phyloP scores from a whole-genome alignment of 2,113 vertebrate species.

The Oreochromis spilurus region DNA sequence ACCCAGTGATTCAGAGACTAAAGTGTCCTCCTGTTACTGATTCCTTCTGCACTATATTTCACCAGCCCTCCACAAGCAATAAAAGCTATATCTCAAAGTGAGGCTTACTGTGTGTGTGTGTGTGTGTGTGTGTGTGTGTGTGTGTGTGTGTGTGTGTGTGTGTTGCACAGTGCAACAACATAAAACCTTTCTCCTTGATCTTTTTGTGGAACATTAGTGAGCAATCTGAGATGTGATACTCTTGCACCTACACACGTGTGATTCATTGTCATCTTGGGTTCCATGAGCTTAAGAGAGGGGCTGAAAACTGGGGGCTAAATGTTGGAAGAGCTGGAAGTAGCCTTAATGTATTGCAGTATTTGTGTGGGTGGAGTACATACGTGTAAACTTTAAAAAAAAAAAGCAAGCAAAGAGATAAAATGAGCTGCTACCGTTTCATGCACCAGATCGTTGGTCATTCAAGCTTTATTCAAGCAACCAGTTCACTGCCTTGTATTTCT shows the following conservation, averaged over 20 bases:
- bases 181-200: background rate
- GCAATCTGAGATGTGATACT: background rate
- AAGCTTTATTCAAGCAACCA: background rate
- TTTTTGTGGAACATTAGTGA: background rate
- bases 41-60: background rate
- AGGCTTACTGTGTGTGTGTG: background rate
- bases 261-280: background rate
- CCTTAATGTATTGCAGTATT: background rate
- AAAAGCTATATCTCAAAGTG: background rate
- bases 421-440: background rate
- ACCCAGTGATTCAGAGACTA: background rate
- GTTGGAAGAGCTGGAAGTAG: background rate
- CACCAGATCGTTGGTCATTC: background rate
- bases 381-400: background rate
- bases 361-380: background rate
- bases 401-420: background rate
- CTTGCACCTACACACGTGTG: conserved; percentile 1
- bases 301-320: background rate
- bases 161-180: background rate
- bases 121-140: background rate
- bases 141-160: background rate
- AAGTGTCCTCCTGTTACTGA: background rate
- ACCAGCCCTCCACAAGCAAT: background rate
- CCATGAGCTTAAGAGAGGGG: background rate
- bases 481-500: background rate